phyloP scores from a whole-genome alignment of 1,140 invertebrate genomes.

The Cyphomyrmex costatus region DNA sequence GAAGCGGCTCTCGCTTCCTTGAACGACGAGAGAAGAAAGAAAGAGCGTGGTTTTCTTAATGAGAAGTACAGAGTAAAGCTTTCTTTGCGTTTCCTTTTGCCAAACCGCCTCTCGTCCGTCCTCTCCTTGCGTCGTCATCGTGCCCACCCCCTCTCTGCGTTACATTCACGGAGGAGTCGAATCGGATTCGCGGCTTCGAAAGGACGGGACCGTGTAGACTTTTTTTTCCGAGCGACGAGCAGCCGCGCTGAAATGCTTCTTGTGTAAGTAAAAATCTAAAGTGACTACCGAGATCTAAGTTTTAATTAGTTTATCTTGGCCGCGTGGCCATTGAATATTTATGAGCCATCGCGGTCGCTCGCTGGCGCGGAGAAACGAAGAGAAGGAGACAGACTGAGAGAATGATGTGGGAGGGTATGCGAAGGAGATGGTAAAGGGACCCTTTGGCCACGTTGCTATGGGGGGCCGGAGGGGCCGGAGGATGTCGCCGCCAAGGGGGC shows the following conservation, averaged over 20 bases:
- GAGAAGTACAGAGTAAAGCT: slow-evolving; percentile 87
- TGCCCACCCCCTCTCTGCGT: background rate
- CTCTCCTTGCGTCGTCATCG: slow-evolving; percentile 26
- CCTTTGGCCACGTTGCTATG: slow-evolving; percentile 58
- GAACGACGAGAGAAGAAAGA: slow-evolving; percentile 77
- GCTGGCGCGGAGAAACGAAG: slow-evolving; percentile 62
- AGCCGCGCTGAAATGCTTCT: slow-evolving; percentile 86
- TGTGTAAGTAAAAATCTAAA: slow-evolving; percentile 88
- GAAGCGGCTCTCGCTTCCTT: slow-evolving; percentile 20
- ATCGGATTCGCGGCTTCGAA: slow-evolving; percentile 80
- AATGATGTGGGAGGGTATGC: slow-evolving; percentile 57
- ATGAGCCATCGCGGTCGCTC: slow-evolving; percentile 83
- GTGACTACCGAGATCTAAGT: slow-evolving; percentile 88
- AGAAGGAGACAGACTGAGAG: slow-evolving; percentile 64
- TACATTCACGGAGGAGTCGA: slow-evolving; percentile 69
- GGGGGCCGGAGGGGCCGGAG: slow-evolving; percentile 46
- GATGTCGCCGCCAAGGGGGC: slow-evolving; percentile 70
- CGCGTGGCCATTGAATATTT: slow-evolving; percentile 88
- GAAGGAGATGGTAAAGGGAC: slow-evolving; percentile 64
- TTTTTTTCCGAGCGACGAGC: slow-evolving; percentile 75
- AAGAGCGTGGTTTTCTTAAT: slow-evolving; percentile 85
- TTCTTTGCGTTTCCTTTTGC: slow-evolving; percentile 83
- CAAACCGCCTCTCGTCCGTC: slow-evolving; percentile 44
- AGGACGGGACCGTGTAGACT: slow-evolving; percentile 78
- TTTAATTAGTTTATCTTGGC: slow-evolving; percentile 88